Percentiles rank a stretch among this genome's conserved stretches.
Evolutionary conservation across 2,888 invertebrate genomes (phyloP).

Genomic region (Euplexia lucipara): DNA sequence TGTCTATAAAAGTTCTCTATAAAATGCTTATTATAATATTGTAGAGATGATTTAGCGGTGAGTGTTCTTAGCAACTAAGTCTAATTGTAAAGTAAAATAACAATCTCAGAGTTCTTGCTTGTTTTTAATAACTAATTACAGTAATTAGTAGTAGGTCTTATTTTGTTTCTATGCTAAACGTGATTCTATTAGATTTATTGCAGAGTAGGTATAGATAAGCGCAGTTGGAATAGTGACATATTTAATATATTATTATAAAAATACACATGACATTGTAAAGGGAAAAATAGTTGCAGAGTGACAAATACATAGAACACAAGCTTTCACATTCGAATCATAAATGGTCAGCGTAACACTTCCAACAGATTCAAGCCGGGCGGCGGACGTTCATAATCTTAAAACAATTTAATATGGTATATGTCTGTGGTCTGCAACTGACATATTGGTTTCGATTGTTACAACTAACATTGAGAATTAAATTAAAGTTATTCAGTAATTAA

Average conservation of each 20-base stretch:
- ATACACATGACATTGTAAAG: too few relatives aligned
- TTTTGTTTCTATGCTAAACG: not conserved
- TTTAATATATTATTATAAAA: too few relatives aligned
- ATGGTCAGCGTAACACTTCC: too few relatives aligned
- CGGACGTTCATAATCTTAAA: not conserved
- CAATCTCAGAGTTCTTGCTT: not conserved
- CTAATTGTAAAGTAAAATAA: too few relatives aligned
- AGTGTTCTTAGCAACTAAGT: not conserved
- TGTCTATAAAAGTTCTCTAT: not conserved
- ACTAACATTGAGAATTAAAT: conserved; percentile 46
- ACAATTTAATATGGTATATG: not conserved
- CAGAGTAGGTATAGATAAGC: too few relatives aligned
- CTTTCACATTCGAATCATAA: too few relatives aligned
- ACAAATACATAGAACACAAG: too few relatives aligned
- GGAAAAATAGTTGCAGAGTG: too few relatives aligned
- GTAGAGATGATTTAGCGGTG: not conserved
- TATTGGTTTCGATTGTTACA: conserved; percentile 19
- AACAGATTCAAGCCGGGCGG: too few relatives aligned
- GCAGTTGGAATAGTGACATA: too few relatives aligned
- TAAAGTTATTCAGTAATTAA: conserved; percentile 53
- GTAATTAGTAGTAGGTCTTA: not conserved
- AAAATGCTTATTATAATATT: too few relatives aligned
- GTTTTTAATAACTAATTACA: conserved; percentile 4
- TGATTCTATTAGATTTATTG: too few relatives aligned
- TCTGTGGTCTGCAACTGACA: conserved; percentile 18